Base-by-base conservation (phyloP, 1,140 invertebrate genomes). In the Halesus radiatus region DNA sequence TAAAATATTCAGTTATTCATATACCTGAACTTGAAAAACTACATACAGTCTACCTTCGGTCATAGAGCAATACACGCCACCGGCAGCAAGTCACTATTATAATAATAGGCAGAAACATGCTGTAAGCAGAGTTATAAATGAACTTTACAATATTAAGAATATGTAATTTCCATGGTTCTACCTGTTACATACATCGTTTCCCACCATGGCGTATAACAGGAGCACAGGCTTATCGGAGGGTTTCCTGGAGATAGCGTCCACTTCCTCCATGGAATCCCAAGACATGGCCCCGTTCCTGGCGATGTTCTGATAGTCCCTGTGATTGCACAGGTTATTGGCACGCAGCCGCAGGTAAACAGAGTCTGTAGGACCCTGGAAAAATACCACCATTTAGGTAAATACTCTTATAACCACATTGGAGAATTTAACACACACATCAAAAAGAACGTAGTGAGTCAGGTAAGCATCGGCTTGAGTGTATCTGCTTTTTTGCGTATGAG, bases 171-270 rank as follows among this genome's bases (percentile, higher is more conserved):
- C 1, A 13, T 45, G 37, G 1, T 1, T 13, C 84, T 87, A 90
- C 89, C 86, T 85, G 81, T 90, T 90, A 83, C 90, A 91, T 13
- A 91, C 88, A 85, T 91, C 91, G 84, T 91, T 91, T 68, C 90
- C 91, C 82, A 91, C 85, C 80, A 90, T 84, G 18, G 86, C 89
- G 81, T 88, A 89, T 26, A 90, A 83, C 3, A 90, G 80, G 5
- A 91, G 77, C n/a, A 87, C 78, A 50, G 91, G 90, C 77, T 88
- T 84, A 84, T 91, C 90, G 23, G 82, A 77, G 2, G 82, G 64
- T 62, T 87, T 86, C 72, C 89, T 78, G n/a, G 85, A 85, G 13
- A 89, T 78, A 75, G 87, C 88, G 37, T 72, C 68, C 13, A 84
- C 79, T 76, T 86, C 84, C 7, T 80, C 70, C 8, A 85, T 68